phyloP scores from a whole-genome alignment of 2,888 invertebrate genomes.

The Caenorhabditis sp. region DNA sequence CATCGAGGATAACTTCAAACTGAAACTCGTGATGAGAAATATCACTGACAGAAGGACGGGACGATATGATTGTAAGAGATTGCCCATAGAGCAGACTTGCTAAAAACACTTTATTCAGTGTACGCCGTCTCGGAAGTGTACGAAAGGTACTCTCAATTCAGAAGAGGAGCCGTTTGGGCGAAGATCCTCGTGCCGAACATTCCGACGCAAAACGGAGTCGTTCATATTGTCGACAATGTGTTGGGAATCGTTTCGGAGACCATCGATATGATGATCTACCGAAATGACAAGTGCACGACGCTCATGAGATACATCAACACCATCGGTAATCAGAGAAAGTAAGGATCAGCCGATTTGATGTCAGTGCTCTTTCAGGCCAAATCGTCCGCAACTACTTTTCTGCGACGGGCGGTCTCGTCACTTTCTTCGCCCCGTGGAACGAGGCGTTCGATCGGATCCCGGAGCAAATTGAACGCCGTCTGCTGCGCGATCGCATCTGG shows the following conservation, averaged over 20 bases:
- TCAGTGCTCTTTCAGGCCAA: too few species aligned
- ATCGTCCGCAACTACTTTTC: conserved; percentile 76
- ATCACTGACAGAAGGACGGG: conserved; percentile 79
- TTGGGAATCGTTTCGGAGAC: conserved; percentile 79
- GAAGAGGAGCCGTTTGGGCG: conserved; percentile 79
- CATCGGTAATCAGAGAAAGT: conserved; percentile 68
- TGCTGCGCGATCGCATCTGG: conserved; percentile 78
- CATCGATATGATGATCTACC: conserved; percentile 77
- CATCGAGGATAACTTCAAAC: conserved; percentile 79
- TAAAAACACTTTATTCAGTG: too few species aligned
- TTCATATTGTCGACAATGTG: conserved; percentile 79
- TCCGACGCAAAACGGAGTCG: conserved; percentile 79
- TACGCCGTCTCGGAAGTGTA: conserved; percentile 79
- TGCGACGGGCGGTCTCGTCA: conserved; percentile 75
- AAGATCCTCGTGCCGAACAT: conserved; percentile 79
- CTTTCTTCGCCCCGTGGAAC: conserved; percentile 79
- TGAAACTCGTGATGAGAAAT: conserved; percentile 78
- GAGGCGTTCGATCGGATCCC: conserved; percentile 79
- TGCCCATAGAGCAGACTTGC: too few species aligned
- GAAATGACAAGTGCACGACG: conserved; percentile 72
- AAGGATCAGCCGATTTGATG: conserved; percentile 2
- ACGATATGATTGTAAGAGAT: conserved; percentile 73
- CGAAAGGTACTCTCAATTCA: conserved; percentile 78
- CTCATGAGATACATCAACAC: conserved; percentile 79
- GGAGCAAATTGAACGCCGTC: conserved; percentile 77